Evolutionary conservation across 2,113 vertebrate genomes (phyloP).

Genomic region (Ancistrus triradiatus): DNA sequence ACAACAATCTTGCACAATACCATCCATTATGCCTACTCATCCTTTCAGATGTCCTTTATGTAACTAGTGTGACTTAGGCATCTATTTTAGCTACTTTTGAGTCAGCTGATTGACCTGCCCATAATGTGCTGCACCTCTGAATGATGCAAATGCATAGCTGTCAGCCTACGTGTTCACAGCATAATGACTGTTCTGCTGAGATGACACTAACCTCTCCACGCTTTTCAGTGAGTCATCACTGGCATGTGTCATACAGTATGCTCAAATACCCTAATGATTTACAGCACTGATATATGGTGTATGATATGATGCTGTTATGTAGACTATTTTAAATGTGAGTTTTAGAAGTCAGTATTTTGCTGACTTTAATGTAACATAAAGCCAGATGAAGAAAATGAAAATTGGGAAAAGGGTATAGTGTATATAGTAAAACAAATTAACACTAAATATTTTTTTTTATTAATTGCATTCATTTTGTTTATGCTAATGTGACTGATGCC

Average conservation of each 20-base stretch:
- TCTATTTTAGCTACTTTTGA: constrained; percentile 9
- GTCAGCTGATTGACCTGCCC: constrained; percentile 8
- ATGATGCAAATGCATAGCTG: constrained; percentile 12
- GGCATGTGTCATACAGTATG: constrained; percentile 25
- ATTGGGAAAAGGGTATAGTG: too few species aligned
- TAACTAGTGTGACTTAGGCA: constrained; percentile 7
- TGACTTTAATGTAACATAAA: too few species aligned
- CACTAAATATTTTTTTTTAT: too few species aligned
- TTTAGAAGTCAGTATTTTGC: too few species aligned
- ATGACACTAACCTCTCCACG: constrained; percentile 24
- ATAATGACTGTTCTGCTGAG: constrained; percentile 9
- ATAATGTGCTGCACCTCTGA: constrained; percentile 3
- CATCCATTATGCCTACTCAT: neutral
- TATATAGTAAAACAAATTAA: too few species aligned
- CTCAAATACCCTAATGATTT: constrained; percentile 5
- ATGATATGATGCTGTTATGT: neutral
- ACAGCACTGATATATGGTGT: neutral
- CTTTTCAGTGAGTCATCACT: constrained; percentile 32
- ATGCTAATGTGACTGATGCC: too few species aligned
- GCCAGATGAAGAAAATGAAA: too few species aligned
- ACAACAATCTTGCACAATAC: neutral
- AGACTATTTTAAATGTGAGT: neutral
- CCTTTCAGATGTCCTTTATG: neutral
- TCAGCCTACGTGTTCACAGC: constrained; percentile 15
- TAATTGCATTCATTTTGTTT: too few species aligned